phyloP scores from a whole-genome alignment of 2,797 vertebrate genomes.

The Simalia tracyae region DNA sequence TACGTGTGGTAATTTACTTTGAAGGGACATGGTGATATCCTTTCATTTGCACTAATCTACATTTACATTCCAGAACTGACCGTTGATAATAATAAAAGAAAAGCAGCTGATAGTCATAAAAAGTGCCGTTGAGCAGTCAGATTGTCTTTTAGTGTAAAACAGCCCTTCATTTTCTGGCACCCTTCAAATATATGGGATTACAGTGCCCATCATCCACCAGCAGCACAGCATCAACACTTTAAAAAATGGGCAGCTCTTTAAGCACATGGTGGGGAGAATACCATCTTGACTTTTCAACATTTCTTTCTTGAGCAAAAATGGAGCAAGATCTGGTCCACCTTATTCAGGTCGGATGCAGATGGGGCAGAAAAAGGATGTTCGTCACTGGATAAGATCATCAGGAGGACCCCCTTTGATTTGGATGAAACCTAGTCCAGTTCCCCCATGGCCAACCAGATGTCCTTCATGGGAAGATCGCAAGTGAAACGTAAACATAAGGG shows the following conservation, averaged over 20 bases:
- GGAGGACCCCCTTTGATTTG: too few relatives aligned
- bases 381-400: too few relatives aligned
- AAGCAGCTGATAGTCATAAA: neutral
- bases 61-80: conserved; percentile 55
- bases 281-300: too few relatives aligned
- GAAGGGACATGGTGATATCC: conserved; percentile 59
- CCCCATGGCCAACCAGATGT: too few relatives aligned
- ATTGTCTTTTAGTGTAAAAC: conserved; percentile 29
- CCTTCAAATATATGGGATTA: neutral
- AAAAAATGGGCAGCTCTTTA: too few relatives aligned
- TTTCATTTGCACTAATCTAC: conserved; percentile 54
- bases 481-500: too few relatives aligned
- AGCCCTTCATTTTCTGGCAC: neutral
- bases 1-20: conserved; percentile 67
- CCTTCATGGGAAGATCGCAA: too few relatives aligned
- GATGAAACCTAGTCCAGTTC: too few relatives aligned
- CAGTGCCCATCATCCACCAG: neutral
- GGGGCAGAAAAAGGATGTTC: too few relatives aligned
- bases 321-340: too few relatives aligned
- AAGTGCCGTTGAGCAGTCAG: conserved; percentile 11
- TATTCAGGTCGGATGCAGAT: too few relatives aligned
- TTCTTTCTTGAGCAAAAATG: too few relatives aligned
- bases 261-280: neutral
- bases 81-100: conserved; percentile 32
- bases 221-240: neutral